Base-by-base conservation (phyloP, 2,797 vertebrate genomes). In the Coendou prehensilis region DNA sequence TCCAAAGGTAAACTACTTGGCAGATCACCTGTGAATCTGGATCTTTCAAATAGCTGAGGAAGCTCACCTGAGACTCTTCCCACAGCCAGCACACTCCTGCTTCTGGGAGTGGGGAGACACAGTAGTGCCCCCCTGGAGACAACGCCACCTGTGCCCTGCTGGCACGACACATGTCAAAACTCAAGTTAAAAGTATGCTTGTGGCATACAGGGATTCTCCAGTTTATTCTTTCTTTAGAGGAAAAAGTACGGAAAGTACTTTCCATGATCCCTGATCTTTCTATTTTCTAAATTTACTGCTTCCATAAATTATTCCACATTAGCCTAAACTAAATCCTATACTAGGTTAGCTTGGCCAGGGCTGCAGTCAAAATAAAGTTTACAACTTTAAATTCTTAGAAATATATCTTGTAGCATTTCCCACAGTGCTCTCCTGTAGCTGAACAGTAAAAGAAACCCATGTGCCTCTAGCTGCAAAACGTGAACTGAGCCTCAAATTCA, bases 31-130 rank as follows among this genome's bases (percentile, higher is more conserved):
- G 26, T 45, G 64, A 81, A 59, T 79, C 45, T 94, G 18, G 50
- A 95, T 67, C 69, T 28, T 92, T 57, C 37, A 90, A 94, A 92
- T 79, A 81, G 87, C 80, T 89, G 41, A 26, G 80, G 88, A n/a
- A 41, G 50, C 50, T 57, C 50, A 56, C 57, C 45, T 56, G 54
- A 81, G 26, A 67, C 47, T 64, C 67, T 89, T 78, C 37, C 50
- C 87, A 78, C 26, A 33, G 75, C 37, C 47, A 75, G 45, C 20
- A 73, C 23, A 75, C 59, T 86, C 57, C 75, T 93, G 52, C 89
- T 75, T 75, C 75, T 4, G 9, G 52, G 8, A 81, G 17, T 37
- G 28, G 10, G 61, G 23, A 67, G 50, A 41, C 28, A 56, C 4
- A 80, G n/a, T 14, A 69, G 30, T 26, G 20, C 56, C 63, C 79